phyloP scores from a whole-genome alignment of 2,113 vertebrate species.

The Limanda limanda region DNA sequence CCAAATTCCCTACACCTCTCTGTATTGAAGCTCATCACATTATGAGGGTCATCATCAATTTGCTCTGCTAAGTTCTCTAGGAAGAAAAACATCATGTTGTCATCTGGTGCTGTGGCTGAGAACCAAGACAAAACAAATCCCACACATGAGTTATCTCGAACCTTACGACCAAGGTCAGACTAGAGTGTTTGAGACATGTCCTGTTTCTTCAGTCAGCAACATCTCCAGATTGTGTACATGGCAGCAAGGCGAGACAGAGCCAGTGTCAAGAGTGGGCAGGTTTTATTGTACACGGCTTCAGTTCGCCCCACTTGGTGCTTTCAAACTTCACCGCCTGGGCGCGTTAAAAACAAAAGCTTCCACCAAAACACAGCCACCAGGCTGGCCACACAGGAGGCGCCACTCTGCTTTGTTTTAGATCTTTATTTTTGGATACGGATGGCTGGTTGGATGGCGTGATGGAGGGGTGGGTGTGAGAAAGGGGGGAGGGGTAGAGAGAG shows the following conservation, averaged over 20 bases:
- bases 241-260: slow-evolving; percentile 9
- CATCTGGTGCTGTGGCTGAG: slow-evolving; percentile 1
- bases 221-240: slow-evolving; percentile 5
- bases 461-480: slow-evolving; percentile 30
- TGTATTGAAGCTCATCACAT: no score
- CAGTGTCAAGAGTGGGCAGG: slow-evolving; percentile 10
- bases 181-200: neutral
- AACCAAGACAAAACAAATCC: neutral
- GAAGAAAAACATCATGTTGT: neutral
- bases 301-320: slow-evolving; percentile 47
- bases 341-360: slow-evolving; percentile 17
- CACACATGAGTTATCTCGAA: neutral
- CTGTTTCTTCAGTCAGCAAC: neutral
- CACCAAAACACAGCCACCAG: slow-evolving; percentile 37
- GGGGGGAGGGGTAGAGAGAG: neutral
- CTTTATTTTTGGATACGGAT: slow-evolving; percentile 54
- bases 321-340: slow-evolving; percentile 25
- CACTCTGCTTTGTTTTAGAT: slow-evolving; percentile 62
- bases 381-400: slow-evolving; percentile 51
- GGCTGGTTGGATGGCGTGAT: neutral
- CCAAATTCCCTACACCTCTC: no score
- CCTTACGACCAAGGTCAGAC: neutral
- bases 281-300: slow-evolving; percentile 40
- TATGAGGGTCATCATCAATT: no score
- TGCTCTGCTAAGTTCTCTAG: neutral